Conservation (phyloP, 2,113 vertebrate species). For the Phoxinus phoxinus region DNA sequence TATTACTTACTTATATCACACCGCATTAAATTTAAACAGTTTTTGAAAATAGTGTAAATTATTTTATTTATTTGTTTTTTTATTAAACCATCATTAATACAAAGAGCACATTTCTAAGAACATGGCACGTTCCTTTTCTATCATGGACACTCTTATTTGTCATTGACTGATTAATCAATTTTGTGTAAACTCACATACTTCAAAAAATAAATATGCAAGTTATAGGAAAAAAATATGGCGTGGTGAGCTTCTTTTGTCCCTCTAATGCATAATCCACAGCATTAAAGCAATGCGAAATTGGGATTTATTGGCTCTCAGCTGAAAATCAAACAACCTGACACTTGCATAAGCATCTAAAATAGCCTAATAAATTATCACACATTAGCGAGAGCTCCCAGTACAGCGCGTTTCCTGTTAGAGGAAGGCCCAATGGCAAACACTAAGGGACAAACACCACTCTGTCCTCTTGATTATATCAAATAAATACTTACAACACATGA, state of each 20-base stretch:
- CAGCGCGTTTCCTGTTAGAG: constrained; percentile 51
- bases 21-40: too few species aligned
- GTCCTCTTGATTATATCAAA: constrained; percentile 74
- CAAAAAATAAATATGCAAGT: background rate
- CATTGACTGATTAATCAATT: background rate
- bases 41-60: background rate
- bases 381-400: constrained; percentile 59
- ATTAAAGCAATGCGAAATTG: constrained; percentile 31
- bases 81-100: background rate
- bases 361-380: constrained; percentile 68
- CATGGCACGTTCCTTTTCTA: background rate
- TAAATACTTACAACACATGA: constrained; percentile 64
- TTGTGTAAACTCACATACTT: background rate
- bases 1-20: too few species aligned
- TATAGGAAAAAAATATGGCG: background rate
- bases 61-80: too few species aligned
- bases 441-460: constrained; percentile 64
- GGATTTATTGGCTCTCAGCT: constrained; percentile 71
- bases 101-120: background rate
- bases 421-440: constrained; percentile 53
- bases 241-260: background rate
- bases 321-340: constrained; percentile 69
- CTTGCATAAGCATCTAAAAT: constrained; percentile 69
- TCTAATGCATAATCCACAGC: constrained; percentile 1
- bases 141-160: background rate